Conservation (phyloP, 1,140 invertebrate genomes). For the Drosophila persimilis region DNA sequence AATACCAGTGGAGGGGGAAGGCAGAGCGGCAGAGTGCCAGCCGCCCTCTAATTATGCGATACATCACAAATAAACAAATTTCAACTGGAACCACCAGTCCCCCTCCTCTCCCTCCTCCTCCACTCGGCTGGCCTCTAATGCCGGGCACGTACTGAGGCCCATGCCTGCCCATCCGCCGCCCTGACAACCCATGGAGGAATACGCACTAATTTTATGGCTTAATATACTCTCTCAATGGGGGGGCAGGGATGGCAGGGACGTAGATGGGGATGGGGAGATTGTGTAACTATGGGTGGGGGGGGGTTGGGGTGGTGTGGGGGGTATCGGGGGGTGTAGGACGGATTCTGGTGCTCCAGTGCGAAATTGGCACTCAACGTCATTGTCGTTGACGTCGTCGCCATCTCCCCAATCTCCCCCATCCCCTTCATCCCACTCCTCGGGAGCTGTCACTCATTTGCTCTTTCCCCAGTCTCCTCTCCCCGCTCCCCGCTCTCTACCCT, state of each 20-base stretch:
- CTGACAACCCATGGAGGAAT: slow-evolving; percentile 37
- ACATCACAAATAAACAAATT: slow-evolving; percentile 77
- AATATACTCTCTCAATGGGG: slow-evolving; percentile 68
- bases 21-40: background rate
- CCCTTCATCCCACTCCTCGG: slow-evolving; percentile 25
- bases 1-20: no score
- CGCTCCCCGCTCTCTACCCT: background rate
- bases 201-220: slow-evolving; percentile 82
- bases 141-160: slow-evolving; percentile 53
- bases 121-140: slow-evolving; percentile 51
- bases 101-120: no score
- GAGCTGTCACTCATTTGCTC: slow-evolving; percentile 74
- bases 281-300: slow-evolving; percentile 21
- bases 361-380: slow-evolving; percentile 78
- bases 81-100: slow-evolving; percentile 37
- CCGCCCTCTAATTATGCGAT: slow-evolving; percentile 68
- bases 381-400: slow-evolving; percentile 33
- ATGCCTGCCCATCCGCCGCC: background rate
- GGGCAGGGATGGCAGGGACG: background rate
- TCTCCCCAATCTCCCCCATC: background rate
- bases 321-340: slow-evolving; percentile 9
- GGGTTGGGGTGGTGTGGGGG: background rate
- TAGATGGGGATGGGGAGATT: slow-evolving; percentile 7
- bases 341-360: slow-evolving; percentile 53
- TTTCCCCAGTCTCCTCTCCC: slow-evolving; percentile 2